phyloP scores from a whole-genome alignment of 35 echinoderm and acorn worm species.

The Ophioderma brevispina region DNA sequence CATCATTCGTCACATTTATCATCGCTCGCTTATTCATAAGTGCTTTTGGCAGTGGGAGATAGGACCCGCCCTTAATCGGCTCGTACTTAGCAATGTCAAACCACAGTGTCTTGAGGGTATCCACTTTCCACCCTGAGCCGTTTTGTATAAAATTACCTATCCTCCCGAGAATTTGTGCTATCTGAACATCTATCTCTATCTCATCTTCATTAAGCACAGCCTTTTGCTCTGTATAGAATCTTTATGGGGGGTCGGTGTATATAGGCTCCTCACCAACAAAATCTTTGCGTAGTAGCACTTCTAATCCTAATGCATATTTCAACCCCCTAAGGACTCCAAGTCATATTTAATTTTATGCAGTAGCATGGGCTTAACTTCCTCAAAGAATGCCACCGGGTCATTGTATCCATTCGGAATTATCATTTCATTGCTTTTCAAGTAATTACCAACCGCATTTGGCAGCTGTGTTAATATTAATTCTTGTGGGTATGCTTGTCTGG shows the following conservation, averaged over 20 bases:
- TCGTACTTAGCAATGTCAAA: conserved; percentile 27
- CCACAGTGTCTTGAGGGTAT: background rate
- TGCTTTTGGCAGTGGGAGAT: conserved; percentile 14
- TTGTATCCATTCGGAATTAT: background rate
- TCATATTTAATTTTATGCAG: background rate
- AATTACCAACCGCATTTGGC: background rate
- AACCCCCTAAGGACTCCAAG: background rate
- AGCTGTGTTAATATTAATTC: background rate
- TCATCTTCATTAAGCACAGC: conserved; percentile 5
- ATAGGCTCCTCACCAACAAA: background rate
- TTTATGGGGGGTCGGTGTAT: background rate
- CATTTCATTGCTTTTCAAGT: conserved; percentile 2
- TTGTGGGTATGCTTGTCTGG: background rate
- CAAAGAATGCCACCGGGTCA: background rate
- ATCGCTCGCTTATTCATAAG: background rate
- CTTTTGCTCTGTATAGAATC: conserved; percentile 1
- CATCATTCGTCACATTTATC: conserved; percentile 39
- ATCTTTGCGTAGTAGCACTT: background rate
- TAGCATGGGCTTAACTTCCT: background rate
- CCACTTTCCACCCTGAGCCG: conserved; percentile 13
- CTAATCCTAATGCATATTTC: background rate
- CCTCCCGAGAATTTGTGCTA: background rate
- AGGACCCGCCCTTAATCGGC: conserved; percentile 22
- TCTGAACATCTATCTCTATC: background rate
- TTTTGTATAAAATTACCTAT: background rate